Evolutionary conservation across 2,797 vertebrate genomes (phyloP).

Genomic region (Poecile montanus): DNA sequence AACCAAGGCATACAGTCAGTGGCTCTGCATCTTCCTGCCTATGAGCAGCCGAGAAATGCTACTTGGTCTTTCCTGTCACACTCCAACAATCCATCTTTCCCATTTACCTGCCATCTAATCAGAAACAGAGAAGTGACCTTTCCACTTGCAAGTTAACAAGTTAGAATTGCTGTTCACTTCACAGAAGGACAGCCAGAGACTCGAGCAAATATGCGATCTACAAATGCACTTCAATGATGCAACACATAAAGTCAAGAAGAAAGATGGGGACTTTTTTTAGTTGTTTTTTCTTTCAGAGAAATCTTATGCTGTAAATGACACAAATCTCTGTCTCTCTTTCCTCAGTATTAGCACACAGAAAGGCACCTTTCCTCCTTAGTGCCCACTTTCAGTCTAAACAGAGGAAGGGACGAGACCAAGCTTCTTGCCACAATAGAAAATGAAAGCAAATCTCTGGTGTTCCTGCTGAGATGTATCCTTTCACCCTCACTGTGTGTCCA

Average conservation of each 20-base stretch:
- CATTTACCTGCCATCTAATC: conserved; percentile 23
- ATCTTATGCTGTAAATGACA: neutral
- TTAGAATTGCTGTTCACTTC: conserved; percentile 4
- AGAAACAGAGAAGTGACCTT: neutral
- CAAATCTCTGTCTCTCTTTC: neutral
- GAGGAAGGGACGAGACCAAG: neutral
- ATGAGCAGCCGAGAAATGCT: accelerated
- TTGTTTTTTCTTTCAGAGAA: neutral
- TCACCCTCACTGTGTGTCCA: neutral
- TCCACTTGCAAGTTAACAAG: conserved; percentile 13
- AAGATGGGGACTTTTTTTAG: neutral
- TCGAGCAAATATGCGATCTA: neutral
- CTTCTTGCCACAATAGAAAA: neutral
- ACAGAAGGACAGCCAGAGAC: neutral
- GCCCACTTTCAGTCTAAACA: neutral
- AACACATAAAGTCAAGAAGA: neutral
- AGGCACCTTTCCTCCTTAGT: neutral
- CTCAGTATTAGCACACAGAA: neutral
- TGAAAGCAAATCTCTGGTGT: neutral
- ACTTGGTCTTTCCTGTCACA: neutral
- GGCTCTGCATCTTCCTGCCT: neutral
- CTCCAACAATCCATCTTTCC: neutral
- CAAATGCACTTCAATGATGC: neutral
- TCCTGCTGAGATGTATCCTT: neutral
- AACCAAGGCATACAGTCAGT: neutral